Evolutionary conservation across 2,888 invertebrate species (phyloP).

Genomic region (Geotrupes spiniger): DNA sequence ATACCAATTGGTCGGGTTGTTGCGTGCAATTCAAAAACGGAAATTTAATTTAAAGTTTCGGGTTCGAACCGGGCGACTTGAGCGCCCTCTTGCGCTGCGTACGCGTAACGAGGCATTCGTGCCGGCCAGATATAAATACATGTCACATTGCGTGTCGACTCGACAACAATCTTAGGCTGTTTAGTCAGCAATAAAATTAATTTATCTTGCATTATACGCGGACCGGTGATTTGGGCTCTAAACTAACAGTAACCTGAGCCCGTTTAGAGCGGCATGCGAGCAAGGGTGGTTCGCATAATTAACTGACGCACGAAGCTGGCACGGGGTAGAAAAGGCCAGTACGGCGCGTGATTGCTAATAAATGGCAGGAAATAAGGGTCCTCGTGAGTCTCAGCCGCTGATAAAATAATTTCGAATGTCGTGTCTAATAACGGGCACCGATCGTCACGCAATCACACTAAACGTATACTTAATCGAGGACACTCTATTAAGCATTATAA

Average conservation of each 20-base stretch:
- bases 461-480: conserved; percentile 21
- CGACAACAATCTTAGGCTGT: conserved; percentile 52
- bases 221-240: conserved; percentile 44
- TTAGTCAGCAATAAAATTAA: conserved; percentile 54
- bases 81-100: conserved; percentile 21
- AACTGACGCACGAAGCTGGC: conserved; percentile 49
- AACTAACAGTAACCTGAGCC: conserved; percentile 41
- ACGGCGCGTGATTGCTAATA: conserved; percentile 51
- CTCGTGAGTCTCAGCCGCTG: conserved; percentile 50
- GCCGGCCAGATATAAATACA: conserved; percentile 42
- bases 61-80: conserved; percentile 34
- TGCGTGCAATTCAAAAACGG: conserved; percentile 51
- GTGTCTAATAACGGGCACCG: conserved; percentile 50
- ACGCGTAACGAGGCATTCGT: conserved; percentile 40
- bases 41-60: conserved; percentile 52
- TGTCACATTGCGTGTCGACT: conserved; percentile 49
- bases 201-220: conserved; percentile 48
- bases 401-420: conserved; percentile 54
- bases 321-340: conserved; percentile 50
- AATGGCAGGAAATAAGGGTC: conserved; percentile 53
- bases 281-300: conserved; percentile 49
- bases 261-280: conserved; percentile 44
- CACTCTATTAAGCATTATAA: conserved; percentile 9
- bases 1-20: conserved; percentile 49
- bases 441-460: conserved; percentile 42